phyloP scores from a whole-genome alignment of 2,888 invertebrate species.

The Cyclophora albipunctata region DNA sequence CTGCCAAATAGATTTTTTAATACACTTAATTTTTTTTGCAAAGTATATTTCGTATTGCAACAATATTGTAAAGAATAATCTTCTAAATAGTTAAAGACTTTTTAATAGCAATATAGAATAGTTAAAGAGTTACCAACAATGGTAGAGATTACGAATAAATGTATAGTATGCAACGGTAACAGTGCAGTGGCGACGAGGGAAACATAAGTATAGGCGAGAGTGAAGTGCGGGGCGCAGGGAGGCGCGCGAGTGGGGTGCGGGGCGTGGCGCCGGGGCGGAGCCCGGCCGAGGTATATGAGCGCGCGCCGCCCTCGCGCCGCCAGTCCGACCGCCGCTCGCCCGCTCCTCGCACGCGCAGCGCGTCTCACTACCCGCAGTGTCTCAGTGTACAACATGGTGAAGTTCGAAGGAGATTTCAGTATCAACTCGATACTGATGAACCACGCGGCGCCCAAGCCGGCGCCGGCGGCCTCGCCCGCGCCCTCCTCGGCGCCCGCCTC shows the following conservation, averaged over 20 bases:
- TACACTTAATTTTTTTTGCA: too few relatives aligned
- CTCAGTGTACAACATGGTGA: slow-evolving; percentile 65
- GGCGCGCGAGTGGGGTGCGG: neutral
- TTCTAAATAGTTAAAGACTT: too few relatives aligned
- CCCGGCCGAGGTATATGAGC: slow-evolving; percentile 43
- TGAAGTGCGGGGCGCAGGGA: too few relatives aligned
- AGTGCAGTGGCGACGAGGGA: too few relatives aligned
- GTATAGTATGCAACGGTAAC: too few relatives aligned
- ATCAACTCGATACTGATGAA: slow-evolving; percentile 85
- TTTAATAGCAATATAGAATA: too few relatives aligned
- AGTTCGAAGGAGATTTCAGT: slow-evolving; percentile 83
- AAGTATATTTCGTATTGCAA: too few relatives aligned
- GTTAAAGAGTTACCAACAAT: too few relatives aligned
- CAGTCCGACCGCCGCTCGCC: slow-evolving; percentile 61
- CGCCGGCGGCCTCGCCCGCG: slow-evolving; percentile 61
- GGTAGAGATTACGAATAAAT: too few relatives aligned
- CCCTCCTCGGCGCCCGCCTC: slow-evolving; percentile 55
- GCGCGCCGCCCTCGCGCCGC: slow-evolving; percentile 59
- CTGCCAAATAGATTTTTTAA: too few relatives aligned
- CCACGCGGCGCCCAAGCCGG: slow-evolving; percentile 58
- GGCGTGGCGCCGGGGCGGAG: slow-evolving; percentile 40
- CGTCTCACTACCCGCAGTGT: slow-evolving; percentile 25
- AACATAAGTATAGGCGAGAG: too few relatives aligned
- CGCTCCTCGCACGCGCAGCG: slow-evolving; percentile 47
- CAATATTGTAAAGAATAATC: too few relatives aligned